These are phyloP conservation scores for Bagarius yarrelli DNA, from an alignment of 2,113 vertebrate genomes.

Conservation along the genomic window DNA sequence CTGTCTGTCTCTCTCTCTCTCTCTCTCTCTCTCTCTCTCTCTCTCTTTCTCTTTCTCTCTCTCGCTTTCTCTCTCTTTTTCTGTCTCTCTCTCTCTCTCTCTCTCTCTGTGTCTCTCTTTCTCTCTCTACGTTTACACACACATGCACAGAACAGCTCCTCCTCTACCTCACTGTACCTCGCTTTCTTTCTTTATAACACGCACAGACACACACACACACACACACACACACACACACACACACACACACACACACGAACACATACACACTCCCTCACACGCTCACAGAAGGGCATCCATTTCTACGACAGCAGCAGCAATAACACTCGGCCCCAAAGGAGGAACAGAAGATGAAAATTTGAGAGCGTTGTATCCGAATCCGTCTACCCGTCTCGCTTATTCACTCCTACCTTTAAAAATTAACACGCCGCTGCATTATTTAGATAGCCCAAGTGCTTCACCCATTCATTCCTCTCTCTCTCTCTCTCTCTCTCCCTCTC, in stretches of 20 bases:
- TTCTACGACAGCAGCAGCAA: conserved; percentile 36
- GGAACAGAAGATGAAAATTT: conserved; percentile 3
- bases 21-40: no score
- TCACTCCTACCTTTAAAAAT: conserved; percentile 53
- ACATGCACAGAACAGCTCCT: no score
- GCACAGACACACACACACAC: conserved; percentile 42
- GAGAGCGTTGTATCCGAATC: conserved; percentile 20
- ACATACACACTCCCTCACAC: no score
- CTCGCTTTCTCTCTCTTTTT: no score
- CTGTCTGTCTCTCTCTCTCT: no score
- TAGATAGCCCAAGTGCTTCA: conserved; percentile 44
- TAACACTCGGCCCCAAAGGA: conserved; percentile 26
- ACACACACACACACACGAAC: no score
- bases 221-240: conserved; percentile 42
- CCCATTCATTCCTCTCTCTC: neutral
- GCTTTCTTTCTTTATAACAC: no score
- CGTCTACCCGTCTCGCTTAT: conserved; percentile 18
- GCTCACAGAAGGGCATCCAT: conserved; percentile 41
- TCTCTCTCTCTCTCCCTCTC: conserved; percentile 8
- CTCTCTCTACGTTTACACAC: no score
- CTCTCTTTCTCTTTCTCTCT: no score
- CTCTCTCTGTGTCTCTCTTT: no score
- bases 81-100: no score
- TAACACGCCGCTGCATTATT: conserved; percentile 64
- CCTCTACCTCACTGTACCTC: no score